These are phyloP conservation scores for Leucopsar rothschildi DNA, from an alignment of 2,113 vertebrate genomes.

Conservation along the genomic window DNA sequence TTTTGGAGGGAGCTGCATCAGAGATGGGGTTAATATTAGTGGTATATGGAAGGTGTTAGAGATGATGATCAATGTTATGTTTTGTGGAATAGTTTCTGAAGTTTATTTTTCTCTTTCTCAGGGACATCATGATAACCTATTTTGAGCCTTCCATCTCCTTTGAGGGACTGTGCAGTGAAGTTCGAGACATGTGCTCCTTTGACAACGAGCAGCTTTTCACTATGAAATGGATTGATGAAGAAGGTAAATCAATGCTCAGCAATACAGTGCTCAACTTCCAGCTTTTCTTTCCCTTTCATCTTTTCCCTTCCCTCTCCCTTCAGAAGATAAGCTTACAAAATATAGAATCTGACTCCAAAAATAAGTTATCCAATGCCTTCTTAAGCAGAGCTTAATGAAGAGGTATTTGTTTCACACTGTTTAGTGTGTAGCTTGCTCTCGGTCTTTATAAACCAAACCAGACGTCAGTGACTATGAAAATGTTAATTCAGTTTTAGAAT, in stretches of 20 bases:
- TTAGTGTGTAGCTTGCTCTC: neutral
- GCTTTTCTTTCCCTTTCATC: neutral
- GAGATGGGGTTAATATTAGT: neutral
- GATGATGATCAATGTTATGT: neutral
- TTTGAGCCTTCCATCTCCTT: constrained; percentile 97
- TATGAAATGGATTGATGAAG: constrained; percentile 99
- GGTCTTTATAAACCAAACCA: neutral
- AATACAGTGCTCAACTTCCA: neutral
- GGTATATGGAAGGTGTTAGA: neutral
- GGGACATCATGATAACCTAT: constrained; percentile 99
- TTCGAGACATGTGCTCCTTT: constrained; percentile 97
- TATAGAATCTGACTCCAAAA: neutral
- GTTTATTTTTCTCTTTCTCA: constrained; percentile 61
- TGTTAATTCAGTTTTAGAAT: neutral
- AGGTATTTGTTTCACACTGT: neutral
- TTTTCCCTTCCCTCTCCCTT: neutral
- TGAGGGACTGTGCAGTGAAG: constrained; percentile 89
- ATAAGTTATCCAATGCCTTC: neutral
- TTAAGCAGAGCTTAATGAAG: neutral
- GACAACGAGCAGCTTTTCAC: constrained; percentile 97
- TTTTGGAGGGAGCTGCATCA: neutral
- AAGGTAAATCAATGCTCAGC: constrained; percentile 75
- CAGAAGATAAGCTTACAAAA: neutral
- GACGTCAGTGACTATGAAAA: neutral
- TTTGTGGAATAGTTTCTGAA: neutral